phyloP scores from a whole-genome alignment of 2,113 vertebrate genomes.

The Pristiophorus japonicus region DNA sequence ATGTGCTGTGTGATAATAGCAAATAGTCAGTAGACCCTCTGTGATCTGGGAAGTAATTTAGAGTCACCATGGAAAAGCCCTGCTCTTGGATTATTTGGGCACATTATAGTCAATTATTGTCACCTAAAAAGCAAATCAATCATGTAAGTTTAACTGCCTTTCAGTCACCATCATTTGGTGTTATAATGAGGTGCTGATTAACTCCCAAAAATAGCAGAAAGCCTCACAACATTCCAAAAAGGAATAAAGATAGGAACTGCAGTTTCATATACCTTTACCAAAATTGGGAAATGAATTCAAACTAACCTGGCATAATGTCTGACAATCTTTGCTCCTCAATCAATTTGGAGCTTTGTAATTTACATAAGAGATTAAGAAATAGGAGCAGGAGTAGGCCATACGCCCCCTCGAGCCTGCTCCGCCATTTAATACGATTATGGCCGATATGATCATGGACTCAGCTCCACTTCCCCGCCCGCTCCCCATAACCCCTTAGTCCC shows the following conservation, averaged over 20 bases:
- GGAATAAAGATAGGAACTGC: neutral
- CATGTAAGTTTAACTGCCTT: neutral
- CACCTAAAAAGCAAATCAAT: neutral
- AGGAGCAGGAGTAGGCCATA: too few relatives aligned
- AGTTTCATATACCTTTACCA: neutral
- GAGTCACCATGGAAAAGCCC: neutral
- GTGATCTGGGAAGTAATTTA: neutral
- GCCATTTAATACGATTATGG: too few relatives aligned
- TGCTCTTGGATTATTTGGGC: neutral
- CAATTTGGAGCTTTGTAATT: neutral
- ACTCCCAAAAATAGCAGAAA: neutral
- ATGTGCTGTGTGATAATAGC: neutral
- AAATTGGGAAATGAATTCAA: neutral
- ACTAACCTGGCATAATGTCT: neutral
- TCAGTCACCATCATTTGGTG: neutral
- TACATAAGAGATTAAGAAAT: too few relatives aligned
- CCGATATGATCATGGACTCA: too few relatives aligned
- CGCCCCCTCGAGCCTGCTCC: too few relatives aligned
- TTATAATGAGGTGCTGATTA: neutral
- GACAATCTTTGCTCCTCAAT: neutral
- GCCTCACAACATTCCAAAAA: neutral
- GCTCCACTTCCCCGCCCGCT: too few relatives aligned
- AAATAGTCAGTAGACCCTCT: neutral
- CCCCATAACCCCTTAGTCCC: too few relatives aligned
- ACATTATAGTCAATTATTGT: neutral